phyloP scores from a whole-genome alignment of 2,113 vertebrate genomes.

The Callionymus lyra region DNA sequence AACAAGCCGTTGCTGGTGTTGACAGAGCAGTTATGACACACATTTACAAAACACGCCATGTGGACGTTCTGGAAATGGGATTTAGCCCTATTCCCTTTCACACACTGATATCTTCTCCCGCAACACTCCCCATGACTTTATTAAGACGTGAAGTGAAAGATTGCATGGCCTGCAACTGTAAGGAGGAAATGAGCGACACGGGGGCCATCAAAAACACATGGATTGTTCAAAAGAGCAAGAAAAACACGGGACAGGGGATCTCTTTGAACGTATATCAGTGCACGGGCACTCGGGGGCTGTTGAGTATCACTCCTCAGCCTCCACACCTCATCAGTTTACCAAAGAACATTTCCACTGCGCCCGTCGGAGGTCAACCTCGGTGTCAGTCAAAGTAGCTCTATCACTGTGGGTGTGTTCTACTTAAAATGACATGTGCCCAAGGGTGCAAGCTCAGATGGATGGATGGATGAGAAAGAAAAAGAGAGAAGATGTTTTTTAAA shows the following conservation, averaged over 20 bases:
- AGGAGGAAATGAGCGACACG: constrained; percentile 43
- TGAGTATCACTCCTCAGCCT: constrained; percentile 37
- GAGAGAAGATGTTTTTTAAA: constrained; percentile 32
- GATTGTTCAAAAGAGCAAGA: constrained; percentile 31
- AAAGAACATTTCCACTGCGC: constrained; percentile 48
- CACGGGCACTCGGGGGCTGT: constrained; percentile 36
- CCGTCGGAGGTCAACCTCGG: constrained; percentile 14
- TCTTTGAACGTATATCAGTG: constrained; percentile 46
- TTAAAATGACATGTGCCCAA: constrained; percentile 11
- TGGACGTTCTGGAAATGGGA: constrained; percentile 11
- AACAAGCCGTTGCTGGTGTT: no score
- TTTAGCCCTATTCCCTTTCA: constrained; percentile 23
- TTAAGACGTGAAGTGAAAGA: constrained; percentile 45
- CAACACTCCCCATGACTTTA: constrained; percentile 32
- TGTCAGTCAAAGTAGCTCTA: constrained; percentile 42
- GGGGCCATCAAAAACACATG: constrained; percentile 52
- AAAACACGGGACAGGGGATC: constrained; percentile 30
- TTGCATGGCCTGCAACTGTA: constrained; percentile 32
- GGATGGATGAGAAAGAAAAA: not conserved
- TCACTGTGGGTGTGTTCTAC: constrained; percentile 23
- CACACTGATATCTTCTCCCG: constrained; percentile 17
- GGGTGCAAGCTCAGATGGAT: constrained; percentile 6
- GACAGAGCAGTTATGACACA: no score
- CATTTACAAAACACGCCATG: no score
- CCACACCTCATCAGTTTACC: constrained; percentile 56